Evolutionary conservation across 2,113 vertebrate species (phyloP), one percentile per base, ranked within the genome.

Genomic region (Malurus alboscapulatus): DNA sequence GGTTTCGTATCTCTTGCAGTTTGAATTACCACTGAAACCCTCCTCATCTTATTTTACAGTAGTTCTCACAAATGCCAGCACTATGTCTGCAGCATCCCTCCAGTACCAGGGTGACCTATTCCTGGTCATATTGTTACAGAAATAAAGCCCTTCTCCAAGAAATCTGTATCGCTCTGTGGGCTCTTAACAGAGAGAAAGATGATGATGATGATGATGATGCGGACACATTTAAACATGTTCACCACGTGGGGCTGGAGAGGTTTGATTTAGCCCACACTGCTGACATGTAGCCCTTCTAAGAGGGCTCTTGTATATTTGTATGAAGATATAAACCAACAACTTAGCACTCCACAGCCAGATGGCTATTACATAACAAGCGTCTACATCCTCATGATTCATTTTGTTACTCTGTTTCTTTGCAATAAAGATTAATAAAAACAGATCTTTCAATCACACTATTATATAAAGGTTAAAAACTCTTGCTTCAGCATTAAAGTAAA

Each of bases 351-450:
- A 92, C 51, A 91, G 76, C 71, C 96, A 96, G 92, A 95, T 96
- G 95, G 95, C 67, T 85, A 93, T 96, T 95, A 89, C 71, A 94
- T 93, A 96, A 96, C 74, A 71, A 83, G 91, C 11, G 72, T 91
- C 87, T 93, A 89, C 72, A 91, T 96, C 87, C 82, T 87, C 75
- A 71, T 94, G 95, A 96, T 90, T 96, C 91, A 95, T 92, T 91
- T 84, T 85, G 81, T 69, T 93, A 93, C 68, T 66, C 51, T 78
- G n/a, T 89, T 94, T 89, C 76, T 74, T 89, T 90, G 87, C 87
- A 91, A 89, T 80, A 59, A 74, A 80, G 71, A 93, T 95, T 95
- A 96, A 83, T 95, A 96, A 93, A 29, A 95, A 87, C 63, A 77
- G 69, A 94, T 87, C 34, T 92, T 93, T 91, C 58, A 76, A 73